Evolutionary conservation across 2,797 vertebrate species (phyloP).

Genomic region (Falco biarmicus): DNA sequence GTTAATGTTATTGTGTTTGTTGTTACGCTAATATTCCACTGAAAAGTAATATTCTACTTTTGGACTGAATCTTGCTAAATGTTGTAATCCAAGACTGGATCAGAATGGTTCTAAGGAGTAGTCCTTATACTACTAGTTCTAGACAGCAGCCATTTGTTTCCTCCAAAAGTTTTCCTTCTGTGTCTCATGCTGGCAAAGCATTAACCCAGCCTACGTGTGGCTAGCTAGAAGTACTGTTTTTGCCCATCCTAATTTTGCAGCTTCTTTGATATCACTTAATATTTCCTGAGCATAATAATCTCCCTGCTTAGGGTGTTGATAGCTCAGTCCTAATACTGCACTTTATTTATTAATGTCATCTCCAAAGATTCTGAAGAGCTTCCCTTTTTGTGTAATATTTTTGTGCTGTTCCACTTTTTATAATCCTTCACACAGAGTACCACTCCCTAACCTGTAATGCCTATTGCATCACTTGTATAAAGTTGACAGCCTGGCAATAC

Average conservation of each 20-base stretch:
- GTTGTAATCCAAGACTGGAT: neutral
- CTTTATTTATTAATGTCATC: neutral
- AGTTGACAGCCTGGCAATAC: neutral
- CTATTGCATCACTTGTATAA: neutral
- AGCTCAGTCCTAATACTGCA: neutral
- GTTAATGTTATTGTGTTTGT: neutral
- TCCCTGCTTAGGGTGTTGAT: neutral
- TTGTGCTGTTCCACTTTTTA: neutral
- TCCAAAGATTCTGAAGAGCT: neutral
- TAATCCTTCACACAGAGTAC: neutral
- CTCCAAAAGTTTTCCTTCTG: neutral
- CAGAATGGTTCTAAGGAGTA: neutral
- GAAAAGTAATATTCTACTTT: neutral
- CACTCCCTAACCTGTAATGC: neutral
- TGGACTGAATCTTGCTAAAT: neutral
- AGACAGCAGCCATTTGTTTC: neutral
- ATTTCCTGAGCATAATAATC: neutral
- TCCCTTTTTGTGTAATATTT: neutral
- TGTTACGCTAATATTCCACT: neutral
- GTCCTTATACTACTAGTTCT: too few relatives aligned
- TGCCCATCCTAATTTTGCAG: neutral
- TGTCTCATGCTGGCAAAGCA: neutral
- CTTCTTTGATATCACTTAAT: neutral
- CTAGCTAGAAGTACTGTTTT: neutral
- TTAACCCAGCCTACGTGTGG: neutral